Evolutionary conservation across 2,113 vertebrate genomes (phyloP), one percentile per base, ranked within the genome.

Genomic region (Plectropomus leopardus): DNA sequence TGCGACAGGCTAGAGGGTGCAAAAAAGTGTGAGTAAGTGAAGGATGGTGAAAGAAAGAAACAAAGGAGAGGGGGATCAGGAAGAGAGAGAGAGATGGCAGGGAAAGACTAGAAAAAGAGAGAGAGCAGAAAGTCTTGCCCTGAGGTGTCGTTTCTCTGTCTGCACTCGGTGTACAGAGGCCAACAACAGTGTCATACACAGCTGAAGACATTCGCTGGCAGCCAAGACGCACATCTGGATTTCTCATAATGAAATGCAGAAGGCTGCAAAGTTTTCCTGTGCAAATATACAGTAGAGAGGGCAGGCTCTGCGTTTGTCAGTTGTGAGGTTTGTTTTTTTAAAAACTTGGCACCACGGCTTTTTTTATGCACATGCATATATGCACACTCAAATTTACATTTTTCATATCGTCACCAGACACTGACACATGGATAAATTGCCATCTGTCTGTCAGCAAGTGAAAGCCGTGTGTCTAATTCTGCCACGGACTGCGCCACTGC

Each of bases 141-240:
- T 3, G 81, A 92, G 89, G 93, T 85, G 15, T 85, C 34, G 68
- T 88, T 91, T 76, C 83, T 86, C 61, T 85, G 88, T 90, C 90
- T 91, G 78, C 59, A 45, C 85, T 81, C 32, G 15, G 77, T 44
- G 76, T 66, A 58, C 58, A 7, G 78, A 88, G 87, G 84, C 90
- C 92, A 90, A 90, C 82, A 91, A 79, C 90, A 86, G 78, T 94
- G 93, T 93, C 90, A 90, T 83, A 84, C 87, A 84, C 85, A 92
- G 89, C 93, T 92, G 89, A 92, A 92, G 86, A 92, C 90, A 82
- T 79, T 88, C 82, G 77, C 85, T 64, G 59, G 88, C 85, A 83
- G 91, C 91, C 91, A 90, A 88, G 55, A 86, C 66, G 71, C 88
- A 92, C 93, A 94, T 93, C 92, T 94, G 93, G 93, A 84, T 90